Percentiles rank a stretch among this genome's conserved stretches.
phyloP scores from a whole-genome alignment of 2,888 invertebrate species.

The Phytoseiulus persimilis region DNA sequence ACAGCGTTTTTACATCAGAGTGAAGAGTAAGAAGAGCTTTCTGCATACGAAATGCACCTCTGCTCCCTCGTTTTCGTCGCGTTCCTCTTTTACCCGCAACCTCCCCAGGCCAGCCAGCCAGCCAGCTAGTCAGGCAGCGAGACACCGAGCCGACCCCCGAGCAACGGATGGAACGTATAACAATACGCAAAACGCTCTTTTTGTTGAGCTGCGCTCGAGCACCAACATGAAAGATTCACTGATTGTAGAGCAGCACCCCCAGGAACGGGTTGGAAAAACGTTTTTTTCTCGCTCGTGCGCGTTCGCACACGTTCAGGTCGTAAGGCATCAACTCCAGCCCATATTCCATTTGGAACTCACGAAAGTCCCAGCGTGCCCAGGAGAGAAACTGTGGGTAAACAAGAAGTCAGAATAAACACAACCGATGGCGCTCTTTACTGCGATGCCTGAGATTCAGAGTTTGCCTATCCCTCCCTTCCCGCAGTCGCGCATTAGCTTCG shows the following conservation, averaged over 20 bases:
- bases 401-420: background rate
- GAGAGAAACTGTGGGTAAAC: background rate
- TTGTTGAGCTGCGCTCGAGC: background rate
- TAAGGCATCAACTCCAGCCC: background rate
- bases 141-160: background rate
- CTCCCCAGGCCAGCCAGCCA: background rate
- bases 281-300: background rate
- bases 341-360: background rate
- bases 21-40: constrained; percentile 5
- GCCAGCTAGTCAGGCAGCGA: background rate
- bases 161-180: background rate
- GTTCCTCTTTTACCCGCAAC: background rate
- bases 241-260: background rate
- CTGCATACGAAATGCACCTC: constrained; percentile 5
- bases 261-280: background rate
- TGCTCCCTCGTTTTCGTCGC: background rate
- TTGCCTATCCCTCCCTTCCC: background rate
- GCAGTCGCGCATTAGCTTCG: background rate
- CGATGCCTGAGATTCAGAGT: background rate
- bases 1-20: constrained; percentile 5
- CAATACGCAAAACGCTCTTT: background rate
- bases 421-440: background rate
- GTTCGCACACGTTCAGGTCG: background rate
- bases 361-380: background rate
- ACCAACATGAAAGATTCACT: background rate